phyloP scores from a whole-genome alignment of 2,113 vertebrate genomes.

The Bujurquina vittata region DNA sequence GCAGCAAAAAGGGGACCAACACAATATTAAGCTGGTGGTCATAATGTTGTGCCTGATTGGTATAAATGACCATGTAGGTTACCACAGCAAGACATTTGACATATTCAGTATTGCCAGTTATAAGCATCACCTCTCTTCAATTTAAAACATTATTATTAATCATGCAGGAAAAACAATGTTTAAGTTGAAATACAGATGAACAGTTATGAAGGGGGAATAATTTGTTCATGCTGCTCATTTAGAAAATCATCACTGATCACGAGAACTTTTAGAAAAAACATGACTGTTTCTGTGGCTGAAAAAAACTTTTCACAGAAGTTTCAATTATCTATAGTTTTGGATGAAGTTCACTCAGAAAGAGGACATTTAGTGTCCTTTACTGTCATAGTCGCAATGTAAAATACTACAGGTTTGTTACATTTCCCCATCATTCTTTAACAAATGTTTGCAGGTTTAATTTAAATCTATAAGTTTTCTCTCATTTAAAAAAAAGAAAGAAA shows the following conservation, averaged over 20 bases:
- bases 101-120: no score
- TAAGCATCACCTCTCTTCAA: background rate
- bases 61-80: background rate
- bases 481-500: background rate
- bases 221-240: background rate
- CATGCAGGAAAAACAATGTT: background rate
- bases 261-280: background rate
- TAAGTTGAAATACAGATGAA: background rate
- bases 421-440: no score
- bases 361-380: background rate
- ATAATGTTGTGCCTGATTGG: no score
- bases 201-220: background rate
- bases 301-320: slow-evolving; percentile 1
- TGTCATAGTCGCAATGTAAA: background rate
- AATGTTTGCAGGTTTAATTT: background rate
- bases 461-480: background rate
- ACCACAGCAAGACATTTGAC: background rate
- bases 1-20: no score
- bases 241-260: background rate
- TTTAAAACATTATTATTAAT: background rate
- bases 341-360: background rate
- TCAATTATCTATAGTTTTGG: background rate
- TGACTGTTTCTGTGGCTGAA: background rate
- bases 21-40: no score
- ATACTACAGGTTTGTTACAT: background rate